phyloP scores from a whole-genome alignment of 2,113 vertebrate species.

The Zosterops hypoxanthus region DNA sequence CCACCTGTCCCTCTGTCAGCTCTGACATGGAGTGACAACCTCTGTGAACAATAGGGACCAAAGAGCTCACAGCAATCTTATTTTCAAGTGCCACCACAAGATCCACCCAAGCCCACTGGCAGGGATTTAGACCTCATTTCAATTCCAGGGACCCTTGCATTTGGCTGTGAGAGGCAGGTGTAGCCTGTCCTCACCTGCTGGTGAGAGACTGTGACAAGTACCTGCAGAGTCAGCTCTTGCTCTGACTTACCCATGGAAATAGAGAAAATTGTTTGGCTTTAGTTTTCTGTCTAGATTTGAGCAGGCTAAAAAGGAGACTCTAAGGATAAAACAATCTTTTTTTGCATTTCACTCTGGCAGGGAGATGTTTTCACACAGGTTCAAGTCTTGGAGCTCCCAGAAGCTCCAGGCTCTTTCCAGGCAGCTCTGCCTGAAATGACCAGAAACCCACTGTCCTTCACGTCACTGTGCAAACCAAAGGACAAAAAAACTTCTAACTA shows the following conservation, averaged over 20 bases:
- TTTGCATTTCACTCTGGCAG: not conserved
- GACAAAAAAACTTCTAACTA: not conserved
- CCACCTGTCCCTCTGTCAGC: not conserved
- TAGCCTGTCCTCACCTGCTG: not conserved
- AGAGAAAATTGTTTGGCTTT: not conserved
- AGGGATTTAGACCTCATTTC: not conserved
- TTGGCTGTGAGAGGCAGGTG: not conserved
- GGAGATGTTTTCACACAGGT: not conserved
- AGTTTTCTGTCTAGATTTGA: not conserved
- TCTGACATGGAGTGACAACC: not conserved
- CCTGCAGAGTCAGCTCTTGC: not conserved
- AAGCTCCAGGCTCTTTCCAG: not conserved
- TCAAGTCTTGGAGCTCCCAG: not conserved
- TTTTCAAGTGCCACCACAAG: rapidly evolving
- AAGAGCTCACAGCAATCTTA: not conserved
- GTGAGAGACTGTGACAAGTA: not conserved
- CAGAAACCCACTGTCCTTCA: not conserved
- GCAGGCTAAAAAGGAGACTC: not conserved
- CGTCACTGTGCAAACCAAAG: not conserved
- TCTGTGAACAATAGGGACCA: not conserved
- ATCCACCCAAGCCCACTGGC: not conserved
- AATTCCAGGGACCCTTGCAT: not conserved
- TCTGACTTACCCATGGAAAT: not conserved
- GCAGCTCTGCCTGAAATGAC: not conserved
- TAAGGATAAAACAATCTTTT: not conserved